Percentiles rank a stretch among this genome's conserved stretches.
These are phyloP conservation scores for Orchesella cincta DNA, from an alignment of 1,140 invertebrate genomes.

Conservation along the genomic window DNA sequence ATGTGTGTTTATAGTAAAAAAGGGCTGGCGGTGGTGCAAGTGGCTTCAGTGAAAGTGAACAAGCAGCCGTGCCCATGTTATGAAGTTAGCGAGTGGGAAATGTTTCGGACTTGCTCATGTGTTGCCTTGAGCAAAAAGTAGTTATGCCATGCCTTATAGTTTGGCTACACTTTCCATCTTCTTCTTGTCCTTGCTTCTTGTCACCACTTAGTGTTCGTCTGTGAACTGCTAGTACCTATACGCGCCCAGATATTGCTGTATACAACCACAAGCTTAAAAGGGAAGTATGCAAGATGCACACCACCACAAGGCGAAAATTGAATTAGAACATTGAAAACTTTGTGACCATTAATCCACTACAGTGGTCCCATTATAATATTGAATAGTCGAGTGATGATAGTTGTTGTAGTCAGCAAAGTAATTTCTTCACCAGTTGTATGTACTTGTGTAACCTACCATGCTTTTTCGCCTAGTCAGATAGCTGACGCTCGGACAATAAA, in stretches of 20 bases:
- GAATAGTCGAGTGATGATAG: too few relatives aligned
- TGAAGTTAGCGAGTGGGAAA: conserved; percentile 3
- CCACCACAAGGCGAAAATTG: not conserved
- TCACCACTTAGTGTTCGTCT: not conserved
- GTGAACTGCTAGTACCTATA: not conserved
- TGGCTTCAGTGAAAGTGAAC: not conserved
- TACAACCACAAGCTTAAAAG: not conserved
- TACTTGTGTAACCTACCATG: too few relatives aligned
- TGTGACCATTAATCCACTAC: not conserved
- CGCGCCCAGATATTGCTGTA: not conserved
- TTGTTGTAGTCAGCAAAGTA: too few relatives aligned
- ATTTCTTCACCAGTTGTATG: too few relatives aligned
- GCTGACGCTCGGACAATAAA: too few relatives aligned
- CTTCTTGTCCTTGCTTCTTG: not conserved
- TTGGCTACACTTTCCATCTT: not conserved
- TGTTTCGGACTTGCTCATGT: not conserved
- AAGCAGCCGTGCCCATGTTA: not conserved
- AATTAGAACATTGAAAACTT: too few relatives aligned
- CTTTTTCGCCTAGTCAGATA: too few relatives aligned
- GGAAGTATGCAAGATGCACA: not conserved
- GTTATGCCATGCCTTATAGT: not conserved
- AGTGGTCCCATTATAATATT: too few relatives aligned
- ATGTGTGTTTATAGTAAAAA: conserved; percentile 2
- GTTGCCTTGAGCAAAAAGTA: too few relatives aligned
- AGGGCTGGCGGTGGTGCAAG: not conserved